Evolutionary conservation across 2,888 invertebrate species (phyloP), one percentile per base, ranked within the genome.

Genomic region (Chloromyia formosa): DNA sequence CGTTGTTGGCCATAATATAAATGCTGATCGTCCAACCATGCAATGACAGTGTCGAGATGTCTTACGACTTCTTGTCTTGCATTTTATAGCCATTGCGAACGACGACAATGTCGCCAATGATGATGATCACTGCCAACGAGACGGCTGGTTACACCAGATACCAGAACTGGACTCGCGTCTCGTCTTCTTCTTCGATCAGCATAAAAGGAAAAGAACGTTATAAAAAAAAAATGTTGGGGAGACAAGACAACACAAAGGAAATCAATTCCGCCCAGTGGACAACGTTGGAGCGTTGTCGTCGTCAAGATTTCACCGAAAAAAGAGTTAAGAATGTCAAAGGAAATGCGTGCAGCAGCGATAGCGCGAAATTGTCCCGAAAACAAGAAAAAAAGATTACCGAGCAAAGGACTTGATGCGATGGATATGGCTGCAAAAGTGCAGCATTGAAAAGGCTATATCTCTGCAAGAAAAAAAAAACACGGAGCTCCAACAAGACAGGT

Each of bases 11-110:
- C 12, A 22, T 45, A 66, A 4, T 4, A 66, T 66, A 45, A 66
- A 66, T 18, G 49, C 35, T 66, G 66, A 66, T 49, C 66, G 66
- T 12, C 35, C 49, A 66, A 66, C 66, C 66, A 45, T 66, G 66
- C 66, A 66, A 66, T 66, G 66, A 49, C 45, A 49, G 45, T 49
- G 49, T 45, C 66, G 23, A 66, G 66, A 66, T 66, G 66, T 49
- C 66, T 20, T 20, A 18, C 20, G 56, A 10, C 18, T 20, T 16
- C 22, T 56, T 20, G 20, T 20, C 22, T 56, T 56, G 56, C 16
- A 56, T 49, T 49, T 49, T 49, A 49, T 49, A 49, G 49, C 49
- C 49, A 56, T 18, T 10, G 22, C 18, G 20, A 56, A 56, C 10
- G 56, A 56, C 10, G 56, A 56, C 56, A 56, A 20, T 56, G 56